phyloP scores from a whole-genome alignment of 1,140 invertebrate species.

The Trichonephila inaurata region DNA sequence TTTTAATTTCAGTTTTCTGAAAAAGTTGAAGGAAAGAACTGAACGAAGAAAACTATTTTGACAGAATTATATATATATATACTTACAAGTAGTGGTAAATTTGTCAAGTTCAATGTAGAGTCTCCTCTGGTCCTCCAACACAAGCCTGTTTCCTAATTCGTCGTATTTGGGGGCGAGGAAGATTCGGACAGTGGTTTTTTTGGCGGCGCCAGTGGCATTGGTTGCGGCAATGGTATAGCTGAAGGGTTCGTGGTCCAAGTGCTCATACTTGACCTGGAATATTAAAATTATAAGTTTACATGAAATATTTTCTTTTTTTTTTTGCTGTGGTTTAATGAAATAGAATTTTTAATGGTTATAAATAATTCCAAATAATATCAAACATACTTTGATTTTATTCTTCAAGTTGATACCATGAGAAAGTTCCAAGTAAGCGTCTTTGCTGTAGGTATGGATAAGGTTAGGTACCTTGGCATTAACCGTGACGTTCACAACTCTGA shows the following conservation, averaged over 20 bases:
- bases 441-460: slow-evolving; percentile 65
- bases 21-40: too few relatives aligned
- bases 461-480: slow-evolving; percentile 67
- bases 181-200: slow-evolving; percentile 68
- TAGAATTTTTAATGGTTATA: not conserved
- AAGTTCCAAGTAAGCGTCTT: slow-evolving; percentile 56
- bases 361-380: not conserved
- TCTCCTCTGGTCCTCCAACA: slow-evolving; percentile 77
- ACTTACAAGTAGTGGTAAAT: slow-evolving; percentile 61
- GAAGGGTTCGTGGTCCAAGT: slow-evolving; percentile 72
- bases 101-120: slow-evolving; percentile 73
- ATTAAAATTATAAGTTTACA: not conserved
- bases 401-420: slow-evolving; percentile 70
- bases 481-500: slow-evolving; percentile 39
- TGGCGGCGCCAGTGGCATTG: slow-evolving; percentile 83
- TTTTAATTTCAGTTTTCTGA: too few relatives aligned
- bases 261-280: slow-evolving; percentile 77
- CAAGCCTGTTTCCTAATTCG: slow-evolving; percentile 66
- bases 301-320: not conserved
- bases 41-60: not conserved
- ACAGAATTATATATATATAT: too few relatives aligned
- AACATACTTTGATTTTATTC: slow-evolving; percentile 54
- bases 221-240: slow-evolving; percentile 77
- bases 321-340: not conserved
- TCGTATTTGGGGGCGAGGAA: slow-evolving; percentile 71